Percentiles rank a stretch among this genome's conserved stretches.
Conservation (phyloP, 2,797 vertebrate species). For the Harpagifer antarcticus region DNA sequence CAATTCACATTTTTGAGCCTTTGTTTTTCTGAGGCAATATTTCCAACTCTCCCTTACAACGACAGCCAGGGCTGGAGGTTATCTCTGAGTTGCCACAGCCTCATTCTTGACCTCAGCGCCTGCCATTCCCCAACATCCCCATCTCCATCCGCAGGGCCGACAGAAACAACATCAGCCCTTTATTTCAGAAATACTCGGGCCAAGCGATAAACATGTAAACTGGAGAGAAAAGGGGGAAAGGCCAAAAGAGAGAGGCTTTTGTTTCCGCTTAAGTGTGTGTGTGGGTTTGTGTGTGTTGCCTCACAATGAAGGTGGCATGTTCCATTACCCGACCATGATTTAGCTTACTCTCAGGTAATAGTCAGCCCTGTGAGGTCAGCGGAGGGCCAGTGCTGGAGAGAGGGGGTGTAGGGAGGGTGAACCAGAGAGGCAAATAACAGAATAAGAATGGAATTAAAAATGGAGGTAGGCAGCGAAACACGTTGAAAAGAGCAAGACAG, state of each 20-base stretch:
- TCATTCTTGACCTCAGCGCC: conserved; percentile 56
- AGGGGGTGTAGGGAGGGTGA: conserved; percentile 27
- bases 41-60: conserved; percentile 7
- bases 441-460: conserved; percentile 55
- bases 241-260: conserved; percentile 58
- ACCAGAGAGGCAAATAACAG: conserved; percentile 47
- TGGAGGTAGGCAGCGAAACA: conserved; percentile 33
- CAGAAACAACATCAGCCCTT: conserved; percentile 58
- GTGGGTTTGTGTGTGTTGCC: conserved; percentile 35
- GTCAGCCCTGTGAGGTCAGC: conserved; percentile 75
- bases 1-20: neutral
- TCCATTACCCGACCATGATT: conserved; percentile 85
- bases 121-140: conserved; percentile 46
- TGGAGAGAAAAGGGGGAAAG: conserved; percentile 48
- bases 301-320: conserved; percentile 74
- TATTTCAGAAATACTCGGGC: conserved; percentile 60
- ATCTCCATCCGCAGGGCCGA: conserved; percentile 46
- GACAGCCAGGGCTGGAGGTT: conserved; percentile 49
- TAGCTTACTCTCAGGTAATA: conserved; percentile 80
- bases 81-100: conserved; percentile 38
- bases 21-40: conserved; percentile 26
- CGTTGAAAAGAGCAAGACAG: conserved; percentile 52
- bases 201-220: conserved; percentile 78
- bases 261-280: conserved; percentile 51
- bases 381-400: conserved; percentile 53